These are phyloP conservation scores for Phylloscopus trochilus DNA, from an alignment of 2,113 vertebrate genomes.

Conservation along the genomic window DNA sequence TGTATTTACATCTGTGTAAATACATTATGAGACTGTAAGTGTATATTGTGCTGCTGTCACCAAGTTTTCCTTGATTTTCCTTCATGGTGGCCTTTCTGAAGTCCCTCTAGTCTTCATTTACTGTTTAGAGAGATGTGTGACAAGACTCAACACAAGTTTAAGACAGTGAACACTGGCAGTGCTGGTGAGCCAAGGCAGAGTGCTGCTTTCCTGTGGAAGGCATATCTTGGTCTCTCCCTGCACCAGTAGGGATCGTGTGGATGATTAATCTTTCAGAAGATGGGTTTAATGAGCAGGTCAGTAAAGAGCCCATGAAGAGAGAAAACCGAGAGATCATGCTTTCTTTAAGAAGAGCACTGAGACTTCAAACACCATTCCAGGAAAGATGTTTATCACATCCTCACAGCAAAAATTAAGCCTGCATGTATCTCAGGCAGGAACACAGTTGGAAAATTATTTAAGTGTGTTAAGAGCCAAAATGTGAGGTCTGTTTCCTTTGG, in stretches of 20 bases:
- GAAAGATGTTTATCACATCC: not conserved
- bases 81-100: not conserved
- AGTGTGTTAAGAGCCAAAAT: not conserved
- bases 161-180: not conserved
- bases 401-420: not conserved
- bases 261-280: not conserved
- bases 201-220: not conserved
- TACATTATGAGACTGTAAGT: not conserved
- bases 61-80: not conserved
- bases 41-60: not conserved
- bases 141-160: not conserved
- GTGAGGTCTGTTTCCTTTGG: not conserved
- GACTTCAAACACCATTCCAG: not conserved
- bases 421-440: not conserved
- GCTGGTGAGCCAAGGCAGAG: not conserved
- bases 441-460: not conserved
- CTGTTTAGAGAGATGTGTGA: not conserved
- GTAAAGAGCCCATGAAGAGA: not conserved
- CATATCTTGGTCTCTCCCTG: fast-evolving
- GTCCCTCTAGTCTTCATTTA: not conserved
- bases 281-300: not conserved
- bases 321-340: not conserved
- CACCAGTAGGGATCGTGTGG: not conserved
- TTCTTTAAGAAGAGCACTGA: not conserved
- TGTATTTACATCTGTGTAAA: not conserved